Base-by-base conservation (phyloP, 2,888 invertebrate species). In the Carterocephalus palaemon region DNA sequence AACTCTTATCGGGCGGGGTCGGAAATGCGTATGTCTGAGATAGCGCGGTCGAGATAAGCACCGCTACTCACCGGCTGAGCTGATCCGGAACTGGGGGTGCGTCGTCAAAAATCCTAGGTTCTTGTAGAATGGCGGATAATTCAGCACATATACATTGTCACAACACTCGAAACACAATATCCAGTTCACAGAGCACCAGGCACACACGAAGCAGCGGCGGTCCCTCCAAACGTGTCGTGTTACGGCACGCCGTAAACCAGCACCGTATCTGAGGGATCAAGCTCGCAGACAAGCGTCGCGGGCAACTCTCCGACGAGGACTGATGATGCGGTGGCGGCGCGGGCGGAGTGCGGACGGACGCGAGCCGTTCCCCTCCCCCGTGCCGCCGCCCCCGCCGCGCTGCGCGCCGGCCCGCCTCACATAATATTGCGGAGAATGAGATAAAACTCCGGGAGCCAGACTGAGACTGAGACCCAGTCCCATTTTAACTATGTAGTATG, bases 141-240 rank as follows among this genome's bases (percentile, higher is more conserved):
- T 84, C 78, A 84, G 80, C 82, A 83, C 80, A 74, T 68, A 67
- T 67, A 70, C 74, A 81, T 81, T 62, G 73, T 83, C 83, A 83
- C 83, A 77, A 75, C 83, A 85, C 82, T 68, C 66, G 64, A 65
- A 74, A 67, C 84, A 84, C 85, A 83, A 67, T 74, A 80, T 81
- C 74, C 75, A 79, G 78, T 82, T 75, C 73, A 80, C 76, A 73
- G 70, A 80, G 75, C 81, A 84, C 81, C 67, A 77, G 75, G 70
- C 81, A 84, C 82, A 80, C 81, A 70, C 77, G 79, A 71, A 75
- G 71, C 72, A 75, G 76, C 76, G 70, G 70, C 70, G 68, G 77
- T 84, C 85, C 86, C 85, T 85, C 85, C 85, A 86, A 86, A 86
- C 85, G 85, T 86, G 85, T 85, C 85, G 83, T 85, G 83, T 85